Evolutionary conservation across 1,140 invertebrate genomes (phyloP).

Genomic region (Drosophila pseudoobscura): DNA sequence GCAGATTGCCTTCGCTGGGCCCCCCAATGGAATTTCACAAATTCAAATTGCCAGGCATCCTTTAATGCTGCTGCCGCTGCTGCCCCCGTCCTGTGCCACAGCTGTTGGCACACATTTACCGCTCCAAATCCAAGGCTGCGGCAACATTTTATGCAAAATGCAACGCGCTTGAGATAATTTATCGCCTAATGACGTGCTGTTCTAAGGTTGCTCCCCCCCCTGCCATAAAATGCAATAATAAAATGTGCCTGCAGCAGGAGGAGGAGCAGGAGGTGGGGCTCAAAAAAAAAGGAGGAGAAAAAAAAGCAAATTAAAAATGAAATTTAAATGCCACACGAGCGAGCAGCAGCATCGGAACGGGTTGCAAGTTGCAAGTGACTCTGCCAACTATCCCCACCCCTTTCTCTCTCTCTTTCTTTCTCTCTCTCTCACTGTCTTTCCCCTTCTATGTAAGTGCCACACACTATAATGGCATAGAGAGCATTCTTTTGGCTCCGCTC

Average conservation of each 20-base stretch:
- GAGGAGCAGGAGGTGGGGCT: background rate
- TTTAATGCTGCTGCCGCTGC: conserved; percentile 55
- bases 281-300: conserved; percentile 28
- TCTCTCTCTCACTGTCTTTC: background rate
- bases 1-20: conserved; percentile 26
- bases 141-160: conserved; percentile 79
- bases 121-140: conserved; percentile 44
- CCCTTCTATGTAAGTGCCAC: conserved; percentile 13
- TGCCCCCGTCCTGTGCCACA: conserved; percentile 23
- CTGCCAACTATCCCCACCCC: conserved; percentile 33
- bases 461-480: conserved; percentile 38
- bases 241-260: conserved; percentile 49
- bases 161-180: conserved; percentile 76
- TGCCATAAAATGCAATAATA: conserved; percentile 74
- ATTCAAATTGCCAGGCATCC: conserved; percentile 81
- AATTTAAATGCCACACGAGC: conserved; percentile 69
- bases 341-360: conserved; percentile 35
- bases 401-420: too few species aligned
- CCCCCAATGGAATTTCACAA: conserved; percentile 72
- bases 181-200: conserved; percentile 79
- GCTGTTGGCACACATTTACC: conserved; percentile 74
- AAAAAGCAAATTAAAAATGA: conserved; percentile 69
- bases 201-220: conserved; percentile 66
- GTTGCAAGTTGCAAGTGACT: conserved; percentile 12
- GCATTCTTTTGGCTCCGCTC: conserved; percentile 56